Conservation (phyloP, 2,113 vertebrate genomes). For the Nothocercus julius region DNA sequence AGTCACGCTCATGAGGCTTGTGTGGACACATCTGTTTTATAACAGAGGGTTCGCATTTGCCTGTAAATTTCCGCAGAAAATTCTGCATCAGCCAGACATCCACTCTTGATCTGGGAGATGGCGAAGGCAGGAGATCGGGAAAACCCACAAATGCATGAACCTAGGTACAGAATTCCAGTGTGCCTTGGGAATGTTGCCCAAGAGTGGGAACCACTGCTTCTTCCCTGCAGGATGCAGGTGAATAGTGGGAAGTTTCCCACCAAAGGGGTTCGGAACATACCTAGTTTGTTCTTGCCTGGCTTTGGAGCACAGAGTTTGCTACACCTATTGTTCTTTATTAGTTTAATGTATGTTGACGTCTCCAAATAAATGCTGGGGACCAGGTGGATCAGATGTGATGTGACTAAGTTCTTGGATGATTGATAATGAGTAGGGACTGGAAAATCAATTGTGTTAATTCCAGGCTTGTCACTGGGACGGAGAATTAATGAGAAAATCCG, state of each 20-base stretch:
- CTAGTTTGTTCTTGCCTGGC: background rate
- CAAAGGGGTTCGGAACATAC: background rate
- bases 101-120: background rate
- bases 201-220: background rate
- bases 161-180: background rate
- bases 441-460: conserved; percentile 86
- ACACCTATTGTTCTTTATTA: conserved; percentile 57
- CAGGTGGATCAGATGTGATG: conserved; percentile 78
- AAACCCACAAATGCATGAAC: background rate
- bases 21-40: background rate
- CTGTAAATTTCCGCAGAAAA: background rate
- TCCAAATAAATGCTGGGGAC: conserved; percentile 57
- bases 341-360: conserved; percentile 69
- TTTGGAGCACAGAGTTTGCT: background rate
- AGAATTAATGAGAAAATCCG: conserved; percentile 83
- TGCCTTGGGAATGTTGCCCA: background rate
- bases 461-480: conserved; percentile 74
- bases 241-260: background rate
- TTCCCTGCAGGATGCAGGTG: background rate
- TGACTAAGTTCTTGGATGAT: conserved; percentile 79
- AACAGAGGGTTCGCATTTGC: background rate
- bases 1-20: background rate
- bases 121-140: background rate
- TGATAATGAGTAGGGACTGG: conserved; percentile 77
- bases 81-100: background rate